Base-by-base conservation (phyloP, 2,797 vertebrate genomes). In the Cirrhinus molitorella region DNA sequence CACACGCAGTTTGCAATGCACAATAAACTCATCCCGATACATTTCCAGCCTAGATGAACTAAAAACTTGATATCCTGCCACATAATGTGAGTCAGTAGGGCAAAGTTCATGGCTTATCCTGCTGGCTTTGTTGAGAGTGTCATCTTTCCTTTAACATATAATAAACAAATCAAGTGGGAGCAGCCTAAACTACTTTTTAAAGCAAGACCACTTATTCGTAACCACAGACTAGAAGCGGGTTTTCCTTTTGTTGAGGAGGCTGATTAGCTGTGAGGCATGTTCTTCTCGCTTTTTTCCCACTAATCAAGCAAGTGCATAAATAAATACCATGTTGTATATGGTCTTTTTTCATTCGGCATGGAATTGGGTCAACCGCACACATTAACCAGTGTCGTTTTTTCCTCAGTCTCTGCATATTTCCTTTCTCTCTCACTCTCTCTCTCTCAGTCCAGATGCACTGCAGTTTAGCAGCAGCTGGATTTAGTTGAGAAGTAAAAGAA, bases 321-420 rank as follows among this genome's bases (percentile, higher is more conserved):
- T 84, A 88, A 55, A 86, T 77, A 87, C 57, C 12, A 80, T 55
- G 81, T 76, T 83, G 80, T 70, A 61, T 84, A 67, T 88, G 80
- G 85, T 89, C 25, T 91, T 89, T 79, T 91, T 93, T 92, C 88
- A 92, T 95, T 94, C 88, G 90, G 75, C 87, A 87, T 85, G 90
- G 92, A 95, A 95, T 90, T 94, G 90, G 93, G 94, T 94, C 93
- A 94, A 89, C 88, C 89, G 88, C 93, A 94, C 93, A 95, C 94
- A 93, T 94, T 85, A 94, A 91, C 92, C 86, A 86, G 28, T 49
- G 72, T 83, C 3, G 31, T 2, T 59, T 63, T 53, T 59, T 67
- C 37, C 79, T 59, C 13, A 31, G 28, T 43, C 37, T 80, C 34
- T 57, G 49, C 34, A 49, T 79, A 40, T 37, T 25, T 65, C 13